Evolutionary conservation across 2,888 invertebrate species (phyloP).

Genomic region (Pyrgus malvae): DNA sequence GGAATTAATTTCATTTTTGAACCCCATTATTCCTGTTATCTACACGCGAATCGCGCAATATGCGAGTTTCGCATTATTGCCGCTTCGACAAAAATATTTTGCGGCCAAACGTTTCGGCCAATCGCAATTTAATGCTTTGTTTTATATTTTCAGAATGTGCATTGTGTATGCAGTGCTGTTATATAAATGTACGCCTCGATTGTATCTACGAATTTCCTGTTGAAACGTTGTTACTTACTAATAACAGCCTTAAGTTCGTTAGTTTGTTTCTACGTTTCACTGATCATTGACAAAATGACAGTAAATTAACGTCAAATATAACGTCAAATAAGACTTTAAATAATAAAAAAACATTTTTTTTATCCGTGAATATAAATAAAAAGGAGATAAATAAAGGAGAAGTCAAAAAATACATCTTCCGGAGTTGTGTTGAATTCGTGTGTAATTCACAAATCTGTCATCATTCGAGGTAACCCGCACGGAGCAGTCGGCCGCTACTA

Average conservation of each 20-base stretch:
- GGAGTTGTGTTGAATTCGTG: conserved; percentile 51
- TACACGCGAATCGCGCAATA: conserved; percentile 76
- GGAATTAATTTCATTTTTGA: conserved; percentile 83
- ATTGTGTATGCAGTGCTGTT: background rate
- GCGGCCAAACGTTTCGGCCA: conserved; percentile 45
- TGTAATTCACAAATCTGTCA: conserved; percentile 78
- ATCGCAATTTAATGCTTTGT: conserved; percentile 18
- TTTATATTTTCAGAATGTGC: conserved; percentile 1
- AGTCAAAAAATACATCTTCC: conserved; percentile 38
- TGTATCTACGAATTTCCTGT: background rate
- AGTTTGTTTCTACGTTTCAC: too few relatives aligned
- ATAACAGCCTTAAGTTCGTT: too few relatives aligned
- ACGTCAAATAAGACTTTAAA: too few relatives aligned
- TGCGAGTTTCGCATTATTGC: conserved; percentile 77
- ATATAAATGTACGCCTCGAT: background rate
- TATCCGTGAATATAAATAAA: too few relatives aligned
- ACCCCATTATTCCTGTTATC: conserved; percentile 82
- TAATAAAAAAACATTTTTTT: background rate
- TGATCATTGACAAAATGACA: too few relatives aligned
- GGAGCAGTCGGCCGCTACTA: conserved; percentile 52
- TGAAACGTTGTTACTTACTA: too few relatives aligned
- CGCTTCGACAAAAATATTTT: conserved; percentile 72
- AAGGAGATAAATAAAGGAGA: background rate
- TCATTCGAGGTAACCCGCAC: conserved; percentile 49
- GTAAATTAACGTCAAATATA: background rate